A percentile compares a stretch with the other conserved stretches of the same genome.
Conservation (phyloP, 2,888 invertebrate species). For the Drymonia ruficornis region DNA sequence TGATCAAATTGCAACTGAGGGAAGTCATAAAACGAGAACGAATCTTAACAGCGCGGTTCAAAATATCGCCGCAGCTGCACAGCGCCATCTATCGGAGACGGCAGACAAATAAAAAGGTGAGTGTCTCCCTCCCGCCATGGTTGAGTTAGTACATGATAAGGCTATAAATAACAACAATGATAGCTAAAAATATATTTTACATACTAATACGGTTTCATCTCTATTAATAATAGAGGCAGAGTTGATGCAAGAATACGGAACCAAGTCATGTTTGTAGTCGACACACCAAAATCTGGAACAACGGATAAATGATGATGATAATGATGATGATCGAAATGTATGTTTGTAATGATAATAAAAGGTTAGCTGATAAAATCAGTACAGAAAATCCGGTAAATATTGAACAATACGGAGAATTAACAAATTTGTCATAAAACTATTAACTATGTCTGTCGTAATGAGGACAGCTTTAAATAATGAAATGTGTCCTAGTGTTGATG, state of each 20-base stretch:
- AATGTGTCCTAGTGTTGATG: no score
- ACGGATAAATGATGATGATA: neutral
- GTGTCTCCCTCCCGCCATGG: neutral
- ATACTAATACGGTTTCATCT: slow-evolving; percentile 96
- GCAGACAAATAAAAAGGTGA: neutral
- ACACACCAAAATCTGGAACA: slow-evolving; percentile 96
- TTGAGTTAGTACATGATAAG: neutral
- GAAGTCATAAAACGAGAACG: slow-evolving; percentile 19
- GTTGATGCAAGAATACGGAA: slow-evolving; percentile 96
- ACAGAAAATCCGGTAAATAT: no score
- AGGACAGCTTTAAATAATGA: no score
- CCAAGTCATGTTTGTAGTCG: slow-evolving; percentile 97
- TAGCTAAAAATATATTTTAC: slow-evolving; percentile 25
- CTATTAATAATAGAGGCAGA: slow-evolving; percentile 98
- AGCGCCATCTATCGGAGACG: slow-evolving; percentile 22
- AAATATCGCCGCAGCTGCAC: slow-evolving; percentile 15
- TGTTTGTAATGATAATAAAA: no score
- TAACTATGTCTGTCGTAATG: no score
- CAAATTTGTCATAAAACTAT: no score
- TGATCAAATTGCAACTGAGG: accelerated
- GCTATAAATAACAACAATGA: neutral
- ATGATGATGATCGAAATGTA: neutral
- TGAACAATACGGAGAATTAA: no score
- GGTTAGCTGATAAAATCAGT: no score
- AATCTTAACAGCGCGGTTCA: slow-evolving; percentile 37